Evolutionary conservation across 92 coral and sea anemone genomes (phyloP).

Genomic region (Zoanthus sociatus): DNA sequence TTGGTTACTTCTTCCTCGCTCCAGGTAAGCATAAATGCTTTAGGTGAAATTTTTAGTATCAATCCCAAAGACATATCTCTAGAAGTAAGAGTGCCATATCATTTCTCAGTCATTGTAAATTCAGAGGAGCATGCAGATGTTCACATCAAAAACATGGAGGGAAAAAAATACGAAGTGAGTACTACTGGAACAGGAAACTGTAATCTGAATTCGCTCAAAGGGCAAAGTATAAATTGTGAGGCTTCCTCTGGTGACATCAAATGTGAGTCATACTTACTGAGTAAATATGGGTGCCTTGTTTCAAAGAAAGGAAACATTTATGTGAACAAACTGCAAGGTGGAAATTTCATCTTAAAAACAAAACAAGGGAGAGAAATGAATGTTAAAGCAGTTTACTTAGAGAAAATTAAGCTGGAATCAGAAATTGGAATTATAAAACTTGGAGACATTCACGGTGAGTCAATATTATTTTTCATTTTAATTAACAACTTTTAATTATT

Average conservation of each 20-base stretch:
- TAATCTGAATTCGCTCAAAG: slow-evolving; percentile 64
- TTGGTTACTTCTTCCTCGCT: not conserved
- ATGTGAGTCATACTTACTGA: slow-evolving; percentile 73
- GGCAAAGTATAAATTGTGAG: slow-evolving; percentile 62
- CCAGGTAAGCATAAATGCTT: slow-evolving; percentile 15
- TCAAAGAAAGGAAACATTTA: slow-evolving; percentile 73
- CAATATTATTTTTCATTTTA: not conserved
- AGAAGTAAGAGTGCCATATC: slow-evolving; percentile 71
- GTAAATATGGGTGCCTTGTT: slow-evolving; percentile 68
- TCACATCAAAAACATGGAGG: slow-evolving; percentile 69
- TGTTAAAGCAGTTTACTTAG: slow-evolving; percentile 76
- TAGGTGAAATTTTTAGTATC: slow-evolving; percentile 29
- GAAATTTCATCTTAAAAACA: slow-evolving; percentile 69
- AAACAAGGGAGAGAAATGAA: slow-evolving; percentile 65
- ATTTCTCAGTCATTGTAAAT: slow-evolving; percentile 61
- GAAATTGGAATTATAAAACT: slow-evolving; percentile 70
- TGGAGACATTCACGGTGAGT: slow-evolving; percentile 95
- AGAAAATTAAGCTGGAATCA: slow-evolving; percentile 69
- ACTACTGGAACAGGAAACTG: slow-evolving; percentile 68
- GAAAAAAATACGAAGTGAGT: slow-evolving; percentile 64
- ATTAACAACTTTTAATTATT: no score
- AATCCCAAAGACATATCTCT: slow-evolving; percentile 68
- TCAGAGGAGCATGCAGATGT: slow-evolving; percentile 71
- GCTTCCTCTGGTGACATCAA: slow-evolving; percentile 72
- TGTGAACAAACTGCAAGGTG: slow-evolving; percentile 86